Evolutionary conservation across 2,797 vertebrate genomes (phyloP).

Genomic region (Liparis tanakae): DNA sequence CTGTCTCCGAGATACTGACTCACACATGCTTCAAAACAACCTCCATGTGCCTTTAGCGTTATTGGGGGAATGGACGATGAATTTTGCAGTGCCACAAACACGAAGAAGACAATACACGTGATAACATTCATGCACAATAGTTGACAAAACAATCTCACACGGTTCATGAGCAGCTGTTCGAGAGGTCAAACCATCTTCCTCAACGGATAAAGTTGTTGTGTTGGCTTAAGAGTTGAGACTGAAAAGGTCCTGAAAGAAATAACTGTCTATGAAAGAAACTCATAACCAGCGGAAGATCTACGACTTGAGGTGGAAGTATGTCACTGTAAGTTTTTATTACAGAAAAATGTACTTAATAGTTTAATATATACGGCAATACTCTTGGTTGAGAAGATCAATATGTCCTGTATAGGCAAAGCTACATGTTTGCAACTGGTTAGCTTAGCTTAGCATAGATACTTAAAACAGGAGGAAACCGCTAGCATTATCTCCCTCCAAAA

Average conservation of each 20-base stretch:
- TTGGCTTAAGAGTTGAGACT: not conserved
- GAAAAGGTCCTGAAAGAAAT: not conserved
- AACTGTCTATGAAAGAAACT: not conserved
- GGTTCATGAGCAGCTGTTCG: not conserved
- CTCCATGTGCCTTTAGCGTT: slow-evolving; percentile 23
- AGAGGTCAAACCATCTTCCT: not conserved
- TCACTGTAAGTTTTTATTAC: not conserved
- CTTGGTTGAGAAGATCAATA: not conserved
- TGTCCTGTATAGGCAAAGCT: not conserved
- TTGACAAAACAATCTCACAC: not conserved
- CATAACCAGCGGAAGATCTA: not conserved
- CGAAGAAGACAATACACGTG: not conserved
- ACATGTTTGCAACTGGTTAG: not conserved
- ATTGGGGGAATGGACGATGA: not conserved
- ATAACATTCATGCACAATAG: not conserved
- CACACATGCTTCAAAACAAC: slow-evolving; percentile 26
- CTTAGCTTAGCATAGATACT: not conserved
- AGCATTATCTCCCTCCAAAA: not conserved
- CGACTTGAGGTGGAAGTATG: not conserved
- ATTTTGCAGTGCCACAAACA: not conserved
- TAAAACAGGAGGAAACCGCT: not conserved
- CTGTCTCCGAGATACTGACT: slow-evolving; percentile 41
- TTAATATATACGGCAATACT: not conserved
- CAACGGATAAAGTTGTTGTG: not conserved
- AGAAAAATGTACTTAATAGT: not conserved